phyloP scores from a whole-genome alignment of 53 echinoderm and acorn worm genomes.

The Stichopus horrens region DNA sequence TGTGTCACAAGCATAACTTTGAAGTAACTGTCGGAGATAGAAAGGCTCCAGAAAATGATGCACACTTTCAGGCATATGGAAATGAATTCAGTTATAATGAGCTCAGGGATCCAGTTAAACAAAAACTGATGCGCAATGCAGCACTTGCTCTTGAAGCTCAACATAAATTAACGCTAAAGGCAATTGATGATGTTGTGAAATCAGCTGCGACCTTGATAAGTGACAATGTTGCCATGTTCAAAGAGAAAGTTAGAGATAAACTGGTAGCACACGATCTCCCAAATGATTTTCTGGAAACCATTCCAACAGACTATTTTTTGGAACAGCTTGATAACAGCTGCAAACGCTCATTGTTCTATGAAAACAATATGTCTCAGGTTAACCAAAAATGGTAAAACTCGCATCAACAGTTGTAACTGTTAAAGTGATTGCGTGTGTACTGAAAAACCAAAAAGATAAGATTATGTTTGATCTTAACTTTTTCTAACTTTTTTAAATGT shows the following conservation, averaged over 20 bases:
- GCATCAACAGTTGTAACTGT: slow-evolving; percentile 48
- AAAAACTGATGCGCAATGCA: slow-evolving; percentile 23
- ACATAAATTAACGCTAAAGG: slow-evolving; percentile 49
- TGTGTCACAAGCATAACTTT: slow-evolving; percentile 48
- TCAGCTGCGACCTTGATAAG: slow-evolving; percentile 49
- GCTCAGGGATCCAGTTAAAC: background rate
- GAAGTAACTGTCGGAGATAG: slow-evolving; percentile 10
- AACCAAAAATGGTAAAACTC: slow-evolving; percentile 53
- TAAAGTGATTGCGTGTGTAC: too few species aligned
- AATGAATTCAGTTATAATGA: background rate
- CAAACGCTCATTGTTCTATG: slow-evolving; percentile 44
- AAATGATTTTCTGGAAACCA: slow-evolving; percentile 33
- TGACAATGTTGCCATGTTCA: slow-evolving; percentile 38
- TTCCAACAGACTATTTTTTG: slow-evolving; percentile 35
- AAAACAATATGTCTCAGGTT: slow-evolving; percentile 44
- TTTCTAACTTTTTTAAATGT: too few species aligned
- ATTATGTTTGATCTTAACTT: too few species aligned
- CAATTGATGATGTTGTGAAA: slow-evolving; percentile 46
- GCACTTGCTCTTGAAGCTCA: slow-evolving; percentile 45
- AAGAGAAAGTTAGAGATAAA: slow-evolving; percentile 22
- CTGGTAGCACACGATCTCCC: slow-evolving; percentile 33
- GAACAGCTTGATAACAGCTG: slow-evolving; percentile 36
- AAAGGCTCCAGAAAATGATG: slow-evolving; percentile 12
- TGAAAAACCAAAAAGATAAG: too few species aligned
- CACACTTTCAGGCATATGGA: slow-evolving; percentile 8